Evolutionary conservation across 2,113 vertebrate genomes (phyloP).

Genomic region (Sardina pilchardus): DNA sequence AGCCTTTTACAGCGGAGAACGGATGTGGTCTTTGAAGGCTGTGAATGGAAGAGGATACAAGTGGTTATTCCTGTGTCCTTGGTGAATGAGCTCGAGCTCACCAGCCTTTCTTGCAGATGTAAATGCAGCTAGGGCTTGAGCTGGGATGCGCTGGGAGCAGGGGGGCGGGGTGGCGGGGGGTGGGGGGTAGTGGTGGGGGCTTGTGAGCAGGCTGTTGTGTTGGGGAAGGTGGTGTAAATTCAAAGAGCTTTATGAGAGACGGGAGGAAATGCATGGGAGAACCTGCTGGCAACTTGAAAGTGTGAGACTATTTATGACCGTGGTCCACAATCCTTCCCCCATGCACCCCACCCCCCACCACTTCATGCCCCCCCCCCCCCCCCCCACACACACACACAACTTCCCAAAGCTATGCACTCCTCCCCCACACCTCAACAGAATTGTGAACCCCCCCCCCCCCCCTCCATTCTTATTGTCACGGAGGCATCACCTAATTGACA

Average conservation of each 20-base stretch:
- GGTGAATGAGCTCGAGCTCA: neutral
- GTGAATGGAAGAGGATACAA: neutral
- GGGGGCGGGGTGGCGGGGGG: slow-evolving; percentile 8
- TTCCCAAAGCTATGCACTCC: neutral
- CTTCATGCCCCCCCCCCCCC: slow-evolving; percentile 20
- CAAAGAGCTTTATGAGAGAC: slow-evolving; percentile 52
- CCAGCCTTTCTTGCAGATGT: slow-evolving; percentile 1
- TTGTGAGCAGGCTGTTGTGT: neutral
- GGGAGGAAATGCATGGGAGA: slow-evolving; percentile 57
- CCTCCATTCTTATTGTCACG: neutral
- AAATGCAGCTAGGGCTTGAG: neutral
- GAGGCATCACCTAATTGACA: slow-evolving; percentile 6
- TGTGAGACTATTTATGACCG: slow-evolving; percentile 46
- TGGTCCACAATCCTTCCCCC: slow-evolving; percentile 25
- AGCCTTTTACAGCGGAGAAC: neutral
- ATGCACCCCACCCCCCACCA: slow-evolving; percentile 18
- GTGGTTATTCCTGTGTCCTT: slow-evolving; percentile 1
- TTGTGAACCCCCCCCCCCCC: slow-evolving; percentile 40
- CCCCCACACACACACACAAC: slow-evolving; percentile 25
- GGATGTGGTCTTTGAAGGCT: slow-evolving; percentile 8
- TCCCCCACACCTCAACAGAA: slow-evolving; percentile 16
- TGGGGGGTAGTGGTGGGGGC: neutral
- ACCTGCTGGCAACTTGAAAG: slow-evolving; percentile 53
- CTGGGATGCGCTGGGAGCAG: neutral
- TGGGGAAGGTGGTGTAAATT: slow-evolving; percentile 48